Percentiles rank a stretch among this genome's conserved stretches.
phyloP scores from a whole-genome alignment of 2,797 vertebrate genomes.

The Antrozous pallidus region DNA sequence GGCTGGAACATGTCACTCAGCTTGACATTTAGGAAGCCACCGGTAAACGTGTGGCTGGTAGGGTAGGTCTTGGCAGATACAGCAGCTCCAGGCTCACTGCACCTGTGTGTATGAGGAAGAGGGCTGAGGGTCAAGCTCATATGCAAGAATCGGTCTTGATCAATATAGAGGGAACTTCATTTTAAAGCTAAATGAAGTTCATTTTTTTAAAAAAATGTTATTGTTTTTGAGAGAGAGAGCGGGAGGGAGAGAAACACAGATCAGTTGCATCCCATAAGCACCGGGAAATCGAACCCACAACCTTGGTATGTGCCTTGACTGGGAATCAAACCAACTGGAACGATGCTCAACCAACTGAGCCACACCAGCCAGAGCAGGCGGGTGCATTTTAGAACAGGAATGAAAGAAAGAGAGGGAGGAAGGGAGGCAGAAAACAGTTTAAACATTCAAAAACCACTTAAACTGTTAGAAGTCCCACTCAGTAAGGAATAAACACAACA shows the following conservation, averaged over 20 bases:
- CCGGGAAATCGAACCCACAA: no score
- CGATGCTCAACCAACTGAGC: no score
- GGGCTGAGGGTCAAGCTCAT: not conserved
- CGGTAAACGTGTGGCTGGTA: not conserved
- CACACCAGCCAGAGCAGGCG: not conserved
- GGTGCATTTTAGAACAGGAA: not conserved
- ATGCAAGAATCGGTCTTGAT: not conserved
- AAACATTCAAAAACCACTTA: not conserved
- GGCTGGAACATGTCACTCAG: not conserved
- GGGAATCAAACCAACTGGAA: no score
- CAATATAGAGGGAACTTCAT: not conserved
- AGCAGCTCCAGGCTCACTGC: not conserved
- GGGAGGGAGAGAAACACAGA: no score
- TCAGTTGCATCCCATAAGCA: no score
- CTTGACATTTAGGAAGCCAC: not conserved
- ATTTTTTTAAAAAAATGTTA: not conserved
- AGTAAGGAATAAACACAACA: not conserved
- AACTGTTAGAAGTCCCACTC: not conserved
- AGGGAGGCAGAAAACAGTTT: not conserved
- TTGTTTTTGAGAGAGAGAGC: no score
- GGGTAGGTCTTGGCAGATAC: not conserved
- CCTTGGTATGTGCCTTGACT: no score
- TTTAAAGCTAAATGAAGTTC: conserved; percentile 21
- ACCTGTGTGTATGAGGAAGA: not conserved
- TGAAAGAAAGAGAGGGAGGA: not conserved